Evolutionary conservation across 2,888 invertebrate species (phyloP).

Genomic region (Tetragonisca angustula): DNA sequence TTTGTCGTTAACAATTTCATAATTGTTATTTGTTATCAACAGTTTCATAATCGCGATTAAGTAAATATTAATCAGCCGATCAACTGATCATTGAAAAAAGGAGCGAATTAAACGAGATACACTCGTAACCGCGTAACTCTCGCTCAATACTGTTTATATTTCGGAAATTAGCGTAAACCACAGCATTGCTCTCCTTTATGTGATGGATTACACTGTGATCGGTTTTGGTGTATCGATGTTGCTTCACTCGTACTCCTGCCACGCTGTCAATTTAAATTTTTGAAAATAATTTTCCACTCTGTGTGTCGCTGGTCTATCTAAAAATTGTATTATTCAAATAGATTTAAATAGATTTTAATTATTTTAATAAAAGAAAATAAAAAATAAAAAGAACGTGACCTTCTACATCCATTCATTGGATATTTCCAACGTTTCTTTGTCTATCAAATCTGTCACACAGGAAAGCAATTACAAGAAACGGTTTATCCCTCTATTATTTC

Average conservation of each 20-base stretch:
- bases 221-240: not conserved
- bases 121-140: not conserved
- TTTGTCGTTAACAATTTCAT: too few relatives aligned
- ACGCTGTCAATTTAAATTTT: not conserved
- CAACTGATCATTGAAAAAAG: not conserved
- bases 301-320: not conserved
- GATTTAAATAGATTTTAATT: not conserved
- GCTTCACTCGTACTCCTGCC: not conserved
- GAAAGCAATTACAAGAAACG: not conserved
- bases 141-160: slow-evolving; percentile 9
- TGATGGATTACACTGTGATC: not conserved
- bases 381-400: not conserved
- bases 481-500: not conserved
- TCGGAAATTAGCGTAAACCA: not conserved
- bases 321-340: not conserved
- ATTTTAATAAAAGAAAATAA: not conserved
- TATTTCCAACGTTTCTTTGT: not conserved
- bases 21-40: too few relatives aligned
- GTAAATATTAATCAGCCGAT: slow-evolving; percentile 6
- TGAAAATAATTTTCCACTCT: not conserved
- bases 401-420: not conserved
- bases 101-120: not conserved
- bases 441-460: not conserved
- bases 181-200: not conserved
- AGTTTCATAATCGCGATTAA: not conserved